Conservation (phyloP, 2,888 invertebrate genomes). For the Nomada hirtipes region DNA sequence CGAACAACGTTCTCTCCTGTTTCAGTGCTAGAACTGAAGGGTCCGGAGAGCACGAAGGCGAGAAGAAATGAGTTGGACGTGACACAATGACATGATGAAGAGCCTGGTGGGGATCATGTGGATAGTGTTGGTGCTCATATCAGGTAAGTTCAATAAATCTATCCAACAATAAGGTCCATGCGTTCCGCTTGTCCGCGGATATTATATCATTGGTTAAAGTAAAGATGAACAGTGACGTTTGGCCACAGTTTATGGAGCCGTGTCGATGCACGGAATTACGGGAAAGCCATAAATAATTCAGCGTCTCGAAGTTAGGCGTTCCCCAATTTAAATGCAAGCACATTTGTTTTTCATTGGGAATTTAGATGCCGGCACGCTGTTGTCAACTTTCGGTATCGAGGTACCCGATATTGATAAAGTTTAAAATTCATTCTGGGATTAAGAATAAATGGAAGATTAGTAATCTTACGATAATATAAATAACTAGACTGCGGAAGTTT, state of each 20-base stretch:
- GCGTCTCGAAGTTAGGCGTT: neutral
- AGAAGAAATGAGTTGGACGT: conserved; percentile 85
- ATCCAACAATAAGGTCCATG: conserved; percentile 36
- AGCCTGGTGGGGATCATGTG: conserved; percentile 87
- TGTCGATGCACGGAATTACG: neutral
- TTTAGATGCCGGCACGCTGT: too few species aligned
- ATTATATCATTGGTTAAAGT: conserved; percentile 16
- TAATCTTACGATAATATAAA: too few species aligned
- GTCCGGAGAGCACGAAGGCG: conserved; percentile 74
- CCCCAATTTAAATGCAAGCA: neutral
- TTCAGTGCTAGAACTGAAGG: conserved; percentile 74
- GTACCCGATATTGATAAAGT: too few species aligned
- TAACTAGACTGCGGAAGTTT: too few species aligned
- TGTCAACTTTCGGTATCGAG: too few species aligned
- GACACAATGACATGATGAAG: conserved; percentile 87
- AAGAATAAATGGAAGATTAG: too few species aligned
- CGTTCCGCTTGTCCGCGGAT: neutral
- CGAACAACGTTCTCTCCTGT: conserved; percentile 52
- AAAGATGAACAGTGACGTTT: too few species aligned
- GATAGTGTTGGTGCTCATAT: conserved; percentile 87
- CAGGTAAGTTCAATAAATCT: conserved; percentile 83
- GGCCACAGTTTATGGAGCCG: neutral
- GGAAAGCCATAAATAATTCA: conserved; percentile 3
- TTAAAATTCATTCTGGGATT: too few species aligned
- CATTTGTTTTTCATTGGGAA: neutral